Percentiles rank a stretch among this genome's conserved stretches.
These are phyloP conservation scores for Holacanthus passer DNA, from an alignment of 2,113 vertebrate species.

Conservation along the genomic window DNA sequence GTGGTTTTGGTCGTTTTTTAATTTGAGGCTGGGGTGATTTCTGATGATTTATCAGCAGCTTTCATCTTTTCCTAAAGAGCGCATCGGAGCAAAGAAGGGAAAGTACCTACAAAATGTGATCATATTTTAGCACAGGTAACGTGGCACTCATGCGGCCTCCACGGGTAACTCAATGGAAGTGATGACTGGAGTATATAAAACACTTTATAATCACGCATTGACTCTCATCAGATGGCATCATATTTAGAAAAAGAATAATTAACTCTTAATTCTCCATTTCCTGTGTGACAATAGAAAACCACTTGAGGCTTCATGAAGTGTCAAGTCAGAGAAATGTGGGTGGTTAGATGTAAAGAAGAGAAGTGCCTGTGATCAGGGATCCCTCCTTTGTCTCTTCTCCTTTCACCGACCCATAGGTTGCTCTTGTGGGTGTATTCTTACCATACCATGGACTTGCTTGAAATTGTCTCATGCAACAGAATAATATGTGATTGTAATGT, in stretches of 20 bases:
- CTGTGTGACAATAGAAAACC: background rate
- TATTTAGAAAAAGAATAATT: background rate
- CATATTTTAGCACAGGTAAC: constrained; percentile 17
- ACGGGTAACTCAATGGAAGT: constrained; percentile 20
- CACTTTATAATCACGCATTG: background rate
- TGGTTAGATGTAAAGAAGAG: background rate
- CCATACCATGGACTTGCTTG: background rate
- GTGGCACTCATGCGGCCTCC: background rate
- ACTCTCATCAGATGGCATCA: background rate
- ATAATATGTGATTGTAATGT: background rate
- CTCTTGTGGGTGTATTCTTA: background rate
- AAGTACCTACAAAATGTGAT: background rate
- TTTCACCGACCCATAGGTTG: background rate
- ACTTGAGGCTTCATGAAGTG: background rate
- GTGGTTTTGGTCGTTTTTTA: background rate
- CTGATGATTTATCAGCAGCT: constrained; percentile 11
- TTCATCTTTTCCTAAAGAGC: background rate
- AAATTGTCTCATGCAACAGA: background rate
- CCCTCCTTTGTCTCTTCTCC: background rate
- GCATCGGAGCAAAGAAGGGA: background rate
- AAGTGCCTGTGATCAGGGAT: constrained; percentile 1
- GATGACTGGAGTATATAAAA: background rate
- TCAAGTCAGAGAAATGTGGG: constrained; percentile 18
- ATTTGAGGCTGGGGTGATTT: background rate
- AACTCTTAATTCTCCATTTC: background rate